A percentile compares a stretch with the other conserved stretches of the same genome.
These are phyloP conservation scores for Nycticebus coucang DNA, from an alignment of 2,113 vertebrate species.

Conservation along the genomic window DNA sequence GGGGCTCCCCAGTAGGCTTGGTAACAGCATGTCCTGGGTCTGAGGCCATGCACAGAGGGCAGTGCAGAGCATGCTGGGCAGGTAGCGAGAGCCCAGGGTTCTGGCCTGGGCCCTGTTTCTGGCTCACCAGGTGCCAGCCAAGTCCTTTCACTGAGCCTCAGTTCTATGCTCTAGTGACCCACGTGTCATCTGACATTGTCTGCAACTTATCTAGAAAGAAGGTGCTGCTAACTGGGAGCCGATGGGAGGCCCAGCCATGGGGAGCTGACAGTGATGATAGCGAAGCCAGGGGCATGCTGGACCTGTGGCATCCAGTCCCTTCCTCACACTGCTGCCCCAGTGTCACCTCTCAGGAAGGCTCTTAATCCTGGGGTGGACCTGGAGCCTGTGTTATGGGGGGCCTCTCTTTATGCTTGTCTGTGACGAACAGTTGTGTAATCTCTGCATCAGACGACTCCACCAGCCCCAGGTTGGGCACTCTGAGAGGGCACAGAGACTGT, in stretches of 20 bases:
- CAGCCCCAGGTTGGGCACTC: neutral
- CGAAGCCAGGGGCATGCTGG: neutral
- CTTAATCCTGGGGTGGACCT: fast-evolving
- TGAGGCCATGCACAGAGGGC: neutral
- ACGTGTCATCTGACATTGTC: neutral
- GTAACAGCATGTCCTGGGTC: neutral
- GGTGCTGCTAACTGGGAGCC: neutral
- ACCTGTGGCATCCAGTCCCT: too few relatives aligned
- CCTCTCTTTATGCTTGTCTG: neutral
- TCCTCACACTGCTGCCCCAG: fast-evolving
- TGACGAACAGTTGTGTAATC: fast-evolving
- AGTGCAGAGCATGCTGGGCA: neutral
- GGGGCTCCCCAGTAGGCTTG: neutral
- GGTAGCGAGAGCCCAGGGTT: neutral
- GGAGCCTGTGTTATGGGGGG: neutral
- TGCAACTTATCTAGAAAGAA: neutral
- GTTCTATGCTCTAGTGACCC: too few relatives aligned
- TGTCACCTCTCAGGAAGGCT: neutral
- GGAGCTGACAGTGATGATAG: neutral
- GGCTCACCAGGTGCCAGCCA: neutral
- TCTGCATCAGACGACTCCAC: neutral
- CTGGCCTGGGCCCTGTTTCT: too few relatives aligned
- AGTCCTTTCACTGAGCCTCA: neutral
- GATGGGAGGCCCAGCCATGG: neutral
- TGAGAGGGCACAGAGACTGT: fast-evolving